Percentiles rank a stretch among this genome's conserved stretches.
phyloP scores from a whole-genome alignment of 1,140 invertebrate species.

The Drosophila lacertosa region DNA sequence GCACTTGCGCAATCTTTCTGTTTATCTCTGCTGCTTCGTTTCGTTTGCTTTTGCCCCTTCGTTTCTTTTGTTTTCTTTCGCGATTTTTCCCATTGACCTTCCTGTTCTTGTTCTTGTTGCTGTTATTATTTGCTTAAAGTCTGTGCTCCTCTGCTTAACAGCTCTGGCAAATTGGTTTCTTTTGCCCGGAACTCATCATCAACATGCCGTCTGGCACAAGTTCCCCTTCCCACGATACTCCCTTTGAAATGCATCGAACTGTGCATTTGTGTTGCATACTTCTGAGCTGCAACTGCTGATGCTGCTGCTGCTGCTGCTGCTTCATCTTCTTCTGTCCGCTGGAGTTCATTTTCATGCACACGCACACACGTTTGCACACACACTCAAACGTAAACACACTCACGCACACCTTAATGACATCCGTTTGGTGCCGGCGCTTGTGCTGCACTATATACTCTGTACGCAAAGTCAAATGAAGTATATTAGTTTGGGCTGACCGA shows the following conservation, averaged over 20 bases:
- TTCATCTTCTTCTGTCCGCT: conserved; percentile 13
- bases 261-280: conserved; percentile 55
- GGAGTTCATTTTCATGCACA: conserved; percentile 67
- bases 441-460: conserved; percentile 17
- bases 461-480: not conserved
- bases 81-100: conserved; percentile 46
- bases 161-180: conserved; percentile 74
- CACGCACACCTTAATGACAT: conserved; percentile 70
- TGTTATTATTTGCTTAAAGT: conserved; percentile 57
- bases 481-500: no score
- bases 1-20: conserved; percentile 35
- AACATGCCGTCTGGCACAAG: conserved; percentile 19
- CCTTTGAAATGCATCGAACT: conserved; percentile 25
- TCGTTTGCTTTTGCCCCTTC: not conserved
- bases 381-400: conserved; percentile 6
- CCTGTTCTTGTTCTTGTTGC: conserved; percentile 32
- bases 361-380: conserved; percentile 11
- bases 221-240: conserved; percentile 44
- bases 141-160: conserved; percentile 40
- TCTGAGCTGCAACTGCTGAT: conserved; percentile 30
- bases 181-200: conserved; percentile 59
- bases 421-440: conserved; percentile 41
- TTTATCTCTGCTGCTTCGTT: conserved; percentile 1
- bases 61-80: not conserved
- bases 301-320: conserved; percentile 36